Evolutionary conservation across 2,113 vertebrate species (phyloP), one percentile per base, ranked within the genome.

Genomic region (Trematomus loennbergii): DNA sequence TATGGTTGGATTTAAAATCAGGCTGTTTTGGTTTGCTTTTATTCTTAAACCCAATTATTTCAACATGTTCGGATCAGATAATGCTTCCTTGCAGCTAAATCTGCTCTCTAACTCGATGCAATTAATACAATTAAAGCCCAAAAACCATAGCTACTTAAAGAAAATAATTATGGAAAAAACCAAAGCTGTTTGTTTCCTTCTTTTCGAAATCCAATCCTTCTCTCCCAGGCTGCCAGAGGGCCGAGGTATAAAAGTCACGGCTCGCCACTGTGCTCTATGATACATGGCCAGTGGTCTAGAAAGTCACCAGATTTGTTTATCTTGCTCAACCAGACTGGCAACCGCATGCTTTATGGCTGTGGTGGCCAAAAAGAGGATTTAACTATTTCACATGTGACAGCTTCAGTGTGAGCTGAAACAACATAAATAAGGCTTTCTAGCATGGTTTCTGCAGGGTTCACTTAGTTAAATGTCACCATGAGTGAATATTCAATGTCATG

Each of bases 261-360:
- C 2, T 36, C 18, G 49, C 18, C 33, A 18, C 73, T 66, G 75
- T 22, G 40, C 62, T 18, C 16, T 12, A 4, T 71, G 78, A 78
- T 75, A 58, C 49, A 75, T 1, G 33, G 18, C 61, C 72, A 73
- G 62, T 52, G 76, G 79, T 64, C 63, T 81, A 72, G 78, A 85
- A 61, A 76, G 72, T 66, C 80, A 76, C 73, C 71, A 40, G 88
- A 83, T 87, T 81, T 90, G 79, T 88, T 92, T 91, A 90, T 90
- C 82, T 86, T 57, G 81, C 62, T 79, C 65, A 52, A 78, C 68
- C 90, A 91, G 85, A 85, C 71, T 18, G 58, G 67, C 78, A 59
- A 85, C 81, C 20, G 15, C 80, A 78, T 68, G 81, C 80, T 85
- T 83, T 60, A 81, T 20, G 76, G 60, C 70, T 25, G 60, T n/a